phyloP scores from a whole-genome alignment of 2,113 vertebrate species.

The Indicator maculatus region DNA sequence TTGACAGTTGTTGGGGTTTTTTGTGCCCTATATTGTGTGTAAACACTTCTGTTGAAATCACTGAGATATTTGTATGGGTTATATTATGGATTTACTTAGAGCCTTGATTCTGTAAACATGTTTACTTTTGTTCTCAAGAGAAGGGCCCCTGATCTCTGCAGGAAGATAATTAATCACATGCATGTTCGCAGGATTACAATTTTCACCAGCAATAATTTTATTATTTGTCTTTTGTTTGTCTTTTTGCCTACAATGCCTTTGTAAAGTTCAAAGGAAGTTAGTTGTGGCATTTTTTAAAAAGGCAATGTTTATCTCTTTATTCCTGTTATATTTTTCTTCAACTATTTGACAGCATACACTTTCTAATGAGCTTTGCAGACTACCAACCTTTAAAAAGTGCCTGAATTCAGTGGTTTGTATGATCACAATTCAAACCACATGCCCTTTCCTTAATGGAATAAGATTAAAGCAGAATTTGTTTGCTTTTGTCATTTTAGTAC shows the following conservation, averaged over 20 bases:
- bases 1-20: background rate
- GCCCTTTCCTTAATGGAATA: background rate
- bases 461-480: conserved; percentile 21
- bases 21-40: background rate
- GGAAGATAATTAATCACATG: background rate
- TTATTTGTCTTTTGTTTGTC: background rate
- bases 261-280: background rate
- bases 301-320: background rate
- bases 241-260: background rate
- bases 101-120: background rate
- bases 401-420: background rate
- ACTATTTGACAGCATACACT: background rate
- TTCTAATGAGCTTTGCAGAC: conserved; percentile 22
- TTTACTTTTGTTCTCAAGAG: background rate
- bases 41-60: background rate
- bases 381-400: background rate
- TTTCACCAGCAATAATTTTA: background rate
- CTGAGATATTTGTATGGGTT: background rate
- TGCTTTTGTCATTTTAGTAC: background rate
- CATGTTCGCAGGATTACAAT: background rate
- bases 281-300: background rate
- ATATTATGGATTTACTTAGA: background rate
- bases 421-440: background rate
- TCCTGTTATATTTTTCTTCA: background rate
- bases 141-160: background rate